Evolutionary conservation across 2,888 invertebrate genomes (phyloP), one percentile per base, ranked within the genome.

Genomic region (Empis livida): DNA sequence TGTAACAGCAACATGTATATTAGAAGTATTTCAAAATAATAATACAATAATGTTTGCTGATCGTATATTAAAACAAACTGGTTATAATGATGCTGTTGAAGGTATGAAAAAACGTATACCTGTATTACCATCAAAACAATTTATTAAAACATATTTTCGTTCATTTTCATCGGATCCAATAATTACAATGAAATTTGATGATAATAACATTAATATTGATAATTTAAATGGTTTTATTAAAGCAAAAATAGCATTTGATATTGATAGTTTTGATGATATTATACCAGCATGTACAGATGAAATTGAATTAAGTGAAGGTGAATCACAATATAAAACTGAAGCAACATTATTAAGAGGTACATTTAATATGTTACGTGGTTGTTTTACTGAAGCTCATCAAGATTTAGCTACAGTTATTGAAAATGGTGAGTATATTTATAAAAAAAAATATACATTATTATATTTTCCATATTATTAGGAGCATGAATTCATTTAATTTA

Each of bases 131-230:
- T 92, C 93, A 0, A 80, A 80, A 54, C 81, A 84, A 67, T 92
- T 90, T 60, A 82, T 94, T 32, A 83, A 80, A 61, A 85, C 85
- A 10, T 95, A 92, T 64, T 84, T 94, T 64, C 78, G 80, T 50
- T 88, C 92, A 11, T 95, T 93, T 68, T 79, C 83, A 48, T 82
- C 84, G 59, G 94, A 94, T 71, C 92, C 93, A 4, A 76, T 92
- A 50, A 73, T 79, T 48, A 71, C 73, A 43, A 60, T 65, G 49
- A 70, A 75, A 55, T 61, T 78, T 35, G 63, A 46, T 9, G 5
- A 20, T 16, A 35, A 20, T 41, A 50, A 48, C 10, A 49, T 44
- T 4, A 58, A 59, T 9, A 46, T 53, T 1, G 56, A 53, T 10
- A 54, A 57, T 1, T 48, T 71, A 5, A 61, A 76, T 64, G 83